Evolutionary conservation across 2,888 invertebrate genomes (phyloP), one percentile per base, ranked within the genome.

Genomic region (Lymantria dispar): DNA sequence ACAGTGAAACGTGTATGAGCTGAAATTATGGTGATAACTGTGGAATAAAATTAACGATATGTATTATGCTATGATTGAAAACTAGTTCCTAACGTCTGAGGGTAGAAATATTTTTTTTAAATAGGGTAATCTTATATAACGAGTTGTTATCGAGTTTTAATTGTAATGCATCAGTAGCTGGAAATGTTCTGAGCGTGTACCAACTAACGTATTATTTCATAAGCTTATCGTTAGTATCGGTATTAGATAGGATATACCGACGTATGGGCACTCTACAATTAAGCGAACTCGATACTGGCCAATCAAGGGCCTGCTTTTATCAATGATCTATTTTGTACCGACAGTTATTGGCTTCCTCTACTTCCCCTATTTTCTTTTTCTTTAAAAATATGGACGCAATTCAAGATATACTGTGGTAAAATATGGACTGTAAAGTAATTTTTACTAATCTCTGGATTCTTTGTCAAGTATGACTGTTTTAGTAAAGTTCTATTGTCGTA

Each of bases 221-320:
- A 69, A 65, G 72, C 68, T 73, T 77, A 80, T 79, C 80, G 57
- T 52, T 60, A 65, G 68, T 79, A 78, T 80, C 80, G 57, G 56
- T 62, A 69, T 71, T 79, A 79, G 78, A 76, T 72, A 66, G 56
- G 57, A 54, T 22, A n/a, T 62, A 58, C 62, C 55, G 62, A 70
- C 74, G 70, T 73, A 60, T 54, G 72, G 72, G 74, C 75, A 69
- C 58, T 56, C 60, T 72, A 74, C 81, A 81, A 82, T 83, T 81
- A 82, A 75, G 70, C 59, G 63, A 58, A 58, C 58, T 44, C 70
- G 77, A 80, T 78, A 75, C 73, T 58, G 58, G 64, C 76, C 79
- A 80, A 83, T 82, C 81, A 75, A 74, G 60, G 69, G 62, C 70
- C 67, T 63, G 75, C 63, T 70, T 69, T 77, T 78, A 79, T 79